These are phyloP conservation scores for Euproctis similis DNA, from an alignment of 2,888 invertebrate genomes.

Conservation along the genomic window DNA sequence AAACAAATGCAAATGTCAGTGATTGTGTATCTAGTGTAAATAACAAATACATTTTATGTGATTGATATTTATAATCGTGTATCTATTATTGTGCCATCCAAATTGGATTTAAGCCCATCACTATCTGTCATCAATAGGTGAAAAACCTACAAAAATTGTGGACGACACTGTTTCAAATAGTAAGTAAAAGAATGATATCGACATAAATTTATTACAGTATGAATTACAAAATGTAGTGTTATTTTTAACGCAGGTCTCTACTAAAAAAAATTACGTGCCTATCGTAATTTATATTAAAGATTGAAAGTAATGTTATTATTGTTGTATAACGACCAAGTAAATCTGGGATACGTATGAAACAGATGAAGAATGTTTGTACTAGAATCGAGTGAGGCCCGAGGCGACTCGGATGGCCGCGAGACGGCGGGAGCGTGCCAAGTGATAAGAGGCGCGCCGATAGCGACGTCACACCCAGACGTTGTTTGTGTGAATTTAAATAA, in stretches of 20 bases:
- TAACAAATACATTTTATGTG: conserved; percentile 39
- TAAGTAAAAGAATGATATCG: conserved; percentile 43
- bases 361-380: conserved; percentile 53
- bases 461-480: conserved; percentile 76
- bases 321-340: conserved; percentile 9
- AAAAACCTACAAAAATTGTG: conserved; percentile 64
- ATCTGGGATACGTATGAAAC: conserved; percentile 30
- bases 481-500: conserved; percentile 76
- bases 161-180: conserved; percentile 72
- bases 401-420: conserved; percentile 59
- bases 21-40: conserved; percentile 47
- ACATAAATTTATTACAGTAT: conserved; percentile 2
- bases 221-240: conserved; percentile 5
- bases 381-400: conserved; percentile 52
- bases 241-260: conserved; percentile 1
- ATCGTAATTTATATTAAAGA: background rate
- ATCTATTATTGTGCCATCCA: conserved; percentile 52
- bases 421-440: conserved; percentile 74
- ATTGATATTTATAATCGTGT: conserved; percentile 51
- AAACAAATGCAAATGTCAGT: conserved; percentile 52
- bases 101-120: conserved; percentile 50
- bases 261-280: background rate
- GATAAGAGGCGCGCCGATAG: conserved; percentile 75
- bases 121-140: conserved; percentile 63
- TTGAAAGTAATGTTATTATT: background rate